Conservation (phyloP, 1,140 invertebrate species). For the Sycophila sp. region DNA sequence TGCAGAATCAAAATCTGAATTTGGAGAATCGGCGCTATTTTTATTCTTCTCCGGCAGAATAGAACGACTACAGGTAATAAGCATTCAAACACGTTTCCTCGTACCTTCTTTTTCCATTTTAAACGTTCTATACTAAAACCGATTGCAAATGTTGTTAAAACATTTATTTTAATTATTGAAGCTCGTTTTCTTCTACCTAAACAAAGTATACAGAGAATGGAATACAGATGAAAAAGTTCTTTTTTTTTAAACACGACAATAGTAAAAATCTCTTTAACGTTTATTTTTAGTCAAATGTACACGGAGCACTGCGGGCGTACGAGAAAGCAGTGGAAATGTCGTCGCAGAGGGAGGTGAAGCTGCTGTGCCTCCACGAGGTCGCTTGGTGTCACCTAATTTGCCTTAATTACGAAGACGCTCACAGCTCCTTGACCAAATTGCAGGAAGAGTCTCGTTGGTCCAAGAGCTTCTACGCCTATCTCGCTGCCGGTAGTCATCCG, state of each 20-base stretch:
- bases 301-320: slow-evolving; percentile 71
- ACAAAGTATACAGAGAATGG: too few species aligned
- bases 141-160: too few species aligned
- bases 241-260: too few species aligned
- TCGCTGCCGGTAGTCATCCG: slow-evolving; percentile 70
- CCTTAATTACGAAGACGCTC: slow-evolving; percentile 71
- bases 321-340: slow-evolving; percentile 70
- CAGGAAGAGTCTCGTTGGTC: slow-evolving; percentile 76
- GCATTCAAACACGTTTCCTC: too few species aligned
- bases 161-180: too few species aligned
- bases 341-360: slow-evolving; percentile 74
- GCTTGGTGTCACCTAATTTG: slow-evolving; percentile 78
- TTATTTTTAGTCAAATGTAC: slow-evolving; percentile 69
- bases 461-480: slow-evolving; percentile 76
- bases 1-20: slow-evolving; percentile 70
- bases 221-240: background rate
- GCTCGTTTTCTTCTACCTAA: too few species aligned
- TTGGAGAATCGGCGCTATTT: slow-evolving; percentile 75
- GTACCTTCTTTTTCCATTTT: too few species aligned
- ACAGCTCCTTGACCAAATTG: slow-evolving; percentile 70
- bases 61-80: slow-evolving; percentile 72
- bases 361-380: slow-evolving; percentile 77
- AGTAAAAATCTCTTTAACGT: too few species aligned
- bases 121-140: too few species aligned
- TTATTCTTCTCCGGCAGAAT: slow-evolving; percentile 77